Conservation (phyloP, 2,797 vertebrate species). For the Pygocentrus nattereri region DNA sequence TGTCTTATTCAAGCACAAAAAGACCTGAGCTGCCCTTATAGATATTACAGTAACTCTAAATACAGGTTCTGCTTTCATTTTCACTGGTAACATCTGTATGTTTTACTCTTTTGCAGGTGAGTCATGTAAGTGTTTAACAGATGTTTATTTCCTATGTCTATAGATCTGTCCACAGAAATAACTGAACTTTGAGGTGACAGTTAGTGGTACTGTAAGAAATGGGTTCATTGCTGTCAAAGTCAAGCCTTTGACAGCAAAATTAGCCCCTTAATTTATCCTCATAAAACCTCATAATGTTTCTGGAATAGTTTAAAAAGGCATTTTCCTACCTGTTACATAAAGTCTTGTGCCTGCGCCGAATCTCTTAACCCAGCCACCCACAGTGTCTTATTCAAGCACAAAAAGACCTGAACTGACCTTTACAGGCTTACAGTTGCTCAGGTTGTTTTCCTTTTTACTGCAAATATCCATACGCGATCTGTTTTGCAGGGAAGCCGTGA, state of each 20-base stretch:
- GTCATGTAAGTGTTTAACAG: too few relatives aligned
- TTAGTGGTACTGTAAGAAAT: background rate
- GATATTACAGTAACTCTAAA: background rate
- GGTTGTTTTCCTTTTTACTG: background rate
- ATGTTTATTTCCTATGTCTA: too few relatives aligned
- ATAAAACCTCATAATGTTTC: background rate
- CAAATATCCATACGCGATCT: background rate
- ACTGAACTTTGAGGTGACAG: background rate
- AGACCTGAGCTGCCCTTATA: background rate
- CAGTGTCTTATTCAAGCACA: constrained; percentile 43
- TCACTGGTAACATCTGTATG: too few relatives aligned
- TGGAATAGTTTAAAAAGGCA: background rate
- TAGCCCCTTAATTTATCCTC: background rate
- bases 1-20: constrained; percentile 45
- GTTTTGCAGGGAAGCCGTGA: background rate
- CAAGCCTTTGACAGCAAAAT: background rate
- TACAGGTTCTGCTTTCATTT: background rate
- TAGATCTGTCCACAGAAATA: too few relatives aligned
- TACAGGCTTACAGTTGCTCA: background rate
- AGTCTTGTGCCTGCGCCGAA: constrained; percentile 58
- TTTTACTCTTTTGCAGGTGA: too few relatives aligned
- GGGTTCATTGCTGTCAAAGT: background rate
- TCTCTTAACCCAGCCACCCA: constrained; percentile 31
- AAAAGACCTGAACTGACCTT: constrained; percentile 15
- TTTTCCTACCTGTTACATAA: constrained; percentile 51